Evolutionary conservation across 2,797 vertebrate genomes (phyloP), one percentile per base, ranked within the genome.

Genomic region (Hypotaenidia okinawae): DNA sequence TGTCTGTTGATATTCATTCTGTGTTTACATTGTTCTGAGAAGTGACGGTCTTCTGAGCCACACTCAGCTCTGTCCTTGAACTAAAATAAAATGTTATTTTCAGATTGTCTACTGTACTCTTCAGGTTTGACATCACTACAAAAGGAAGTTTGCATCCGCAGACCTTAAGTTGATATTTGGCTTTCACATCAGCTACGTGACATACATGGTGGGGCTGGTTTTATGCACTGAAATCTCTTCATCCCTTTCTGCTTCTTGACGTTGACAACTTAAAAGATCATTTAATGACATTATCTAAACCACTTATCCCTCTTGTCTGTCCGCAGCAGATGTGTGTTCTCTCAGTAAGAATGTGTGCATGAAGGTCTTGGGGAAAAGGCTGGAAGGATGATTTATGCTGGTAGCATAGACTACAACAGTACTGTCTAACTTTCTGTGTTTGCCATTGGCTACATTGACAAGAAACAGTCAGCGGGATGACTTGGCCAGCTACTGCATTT

Each of bases 171-270:
- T n/a, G 49, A 16, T 74, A 12, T 12, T 75, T 47, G 61, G 10
- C 47, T 92, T 83, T 74, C 3, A 9, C n/a, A n/a, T 80, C 11
- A 5, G 22, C 59, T 68, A 9, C 5, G 1, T 39, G 87, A 28
- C 5, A 3, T 30, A 6, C 0, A 0, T 14, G 17, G 5, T 6
- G 28, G 6, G 30, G 61, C 43, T 52, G 33, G 14, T 39, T 91
- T 79, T 39, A 15, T 30, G 32, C n/a, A 5, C 24, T 63, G 52
- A 32, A 59, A 63, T 74, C 37, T 58, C 18, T 59, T 86, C 33
- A 4, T 69, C 32, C 33, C 39, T 9, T 75, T 83, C 58, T 80
- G 33, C n/a, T 89, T 18, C 41, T 68, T 43, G 35, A 7, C 80
- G 35, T 35, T 72, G 35, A 21, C 69, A 81, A 23, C 58, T 49